phyloP scores from a whole-genome alignment of 2,113 vertebrate species.

The Perognathus longimembris region DNA sequence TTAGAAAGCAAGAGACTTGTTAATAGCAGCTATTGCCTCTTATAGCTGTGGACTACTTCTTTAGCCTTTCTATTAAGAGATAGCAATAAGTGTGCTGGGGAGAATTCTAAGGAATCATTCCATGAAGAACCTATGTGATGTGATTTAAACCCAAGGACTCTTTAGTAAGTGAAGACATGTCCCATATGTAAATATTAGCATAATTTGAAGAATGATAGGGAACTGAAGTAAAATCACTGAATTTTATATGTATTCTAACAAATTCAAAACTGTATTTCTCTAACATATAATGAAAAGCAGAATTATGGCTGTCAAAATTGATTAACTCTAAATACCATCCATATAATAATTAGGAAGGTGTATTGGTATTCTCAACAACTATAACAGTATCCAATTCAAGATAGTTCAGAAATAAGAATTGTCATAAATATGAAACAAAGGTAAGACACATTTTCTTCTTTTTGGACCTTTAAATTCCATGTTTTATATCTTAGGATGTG shows the following conservation, averaged over 20 bases:
- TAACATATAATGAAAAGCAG: conserved; percentile 40
- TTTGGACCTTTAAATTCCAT: conserved; percentile 39
- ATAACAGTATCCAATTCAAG: not conserved
- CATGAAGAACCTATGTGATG: not conserved
- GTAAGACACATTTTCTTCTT: conserved; percentile 5
- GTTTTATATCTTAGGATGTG: not conserved
- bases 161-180: not conserved
- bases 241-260: conserved; percentile 6
- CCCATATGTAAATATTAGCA: not conserved
- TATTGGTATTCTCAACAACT: conserved; percentile 10
- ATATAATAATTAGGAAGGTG: not conserved
- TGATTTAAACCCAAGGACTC: not conserved
- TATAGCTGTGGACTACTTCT: not conserved
- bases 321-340: conserved; percentile 30
- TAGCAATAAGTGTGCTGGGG: not conserved
- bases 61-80: conserved; percentile 48
- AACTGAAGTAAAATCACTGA: conserved; percentile 20
- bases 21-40: conserved; percentile 30
- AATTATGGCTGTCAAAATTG: not conserved
- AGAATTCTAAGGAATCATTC: conserved; percentile 9
- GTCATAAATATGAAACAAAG: conserved; percentile 11
- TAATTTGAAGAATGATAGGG: not conserved
- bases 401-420: conserved; percentile 1
- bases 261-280: not conserved
- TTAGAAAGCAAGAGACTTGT: conserved; percentile 52